Base-by-base conservation (phyloP, 2,797 vertebrate species). In the Phrynocephalus vlangalii region DNA sequence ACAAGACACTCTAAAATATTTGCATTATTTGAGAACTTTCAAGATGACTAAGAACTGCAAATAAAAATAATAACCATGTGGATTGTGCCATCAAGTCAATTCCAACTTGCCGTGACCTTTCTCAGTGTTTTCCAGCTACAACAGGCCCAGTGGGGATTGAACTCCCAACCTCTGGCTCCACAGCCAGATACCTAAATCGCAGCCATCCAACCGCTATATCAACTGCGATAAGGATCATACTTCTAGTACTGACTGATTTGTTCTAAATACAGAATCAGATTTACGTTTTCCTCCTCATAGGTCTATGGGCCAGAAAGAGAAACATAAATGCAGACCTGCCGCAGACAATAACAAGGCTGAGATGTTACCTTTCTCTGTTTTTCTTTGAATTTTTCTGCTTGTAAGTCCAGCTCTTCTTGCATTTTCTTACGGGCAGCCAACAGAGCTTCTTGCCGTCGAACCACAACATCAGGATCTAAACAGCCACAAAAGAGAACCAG, bases 361-460 rank as follows among this genome's bases (percentile, higher is more conserved):
- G 22, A 33, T 48, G 75, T 94, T 93, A 99, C 98, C 97, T 97
- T 95, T 94, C 85, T 97, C 86, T 98, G 97, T 82, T 97, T 99
- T 87, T 98, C 98, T 94, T 95, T 98, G 94, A 97, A 98, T 90
- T 95, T 93, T 70, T 96, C 97, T 9, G 98, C 98, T 95, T 98
- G 98, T 11, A 96, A 97, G 2, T 99, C 97, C 1, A 98, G 92
- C 75, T 99, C 97, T 71, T 97, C 97, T 66, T 99, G 98, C 98
- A 99, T 98, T 93, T 88, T 98, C 82, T 95, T 93, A 26, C 98
- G 97, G 48, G 98, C 95, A 5, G 98, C 98, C 86, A 98, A 97
- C 96, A 99, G 81, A 18, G 97, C 98, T 91, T 98, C 98, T 76
- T 98, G 98, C 66, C 97, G 96, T 89, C 94, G 97, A 3, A 96